These are phyloP conservation scores for Hylia prasina DNA, from an alignment of 2,113 vertebrate genomes.

Conservation along the genomic window DNA sequence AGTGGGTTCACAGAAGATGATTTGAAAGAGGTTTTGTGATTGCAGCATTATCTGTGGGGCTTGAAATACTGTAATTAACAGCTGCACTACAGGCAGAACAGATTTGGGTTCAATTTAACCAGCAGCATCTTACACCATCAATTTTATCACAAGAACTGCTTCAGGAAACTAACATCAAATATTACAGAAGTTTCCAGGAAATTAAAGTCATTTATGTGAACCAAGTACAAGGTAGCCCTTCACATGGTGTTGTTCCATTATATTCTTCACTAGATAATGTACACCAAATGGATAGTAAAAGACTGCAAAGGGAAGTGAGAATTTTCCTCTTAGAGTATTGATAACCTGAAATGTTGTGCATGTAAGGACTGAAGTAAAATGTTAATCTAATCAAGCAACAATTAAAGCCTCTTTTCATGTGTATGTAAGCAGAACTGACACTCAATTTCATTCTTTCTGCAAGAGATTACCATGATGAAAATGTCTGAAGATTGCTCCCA, in stretches of 20 bases:
- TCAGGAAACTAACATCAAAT: neutral
- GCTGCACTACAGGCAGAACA: neutral
- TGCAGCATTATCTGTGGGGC: neutral
- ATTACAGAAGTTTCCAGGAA: neutral
- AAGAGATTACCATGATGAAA: neutral
- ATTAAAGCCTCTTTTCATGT: neutral
- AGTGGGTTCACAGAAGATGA: neutral
- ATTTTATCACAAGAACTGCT: neutral
- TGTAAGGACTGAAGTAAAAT: neutral
- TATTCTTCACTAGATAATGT: neutral
- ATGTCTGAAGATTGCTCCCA: neutral
- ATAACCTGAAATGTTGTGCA: neutral
- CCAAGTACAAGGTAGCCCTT: neutral
- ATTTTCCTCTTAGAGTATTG: neutral
- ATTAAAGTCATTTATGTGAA: neutral
- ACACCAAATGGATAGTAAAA: neutral
- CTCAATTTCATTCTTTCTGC: neutral
- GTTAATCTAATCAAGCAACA: neutral
- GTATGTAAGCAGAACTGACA: neutral
- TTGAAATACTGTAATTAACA: neutral
- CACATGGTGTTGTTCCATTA: neutral
- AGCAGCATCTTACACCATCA: neutral
- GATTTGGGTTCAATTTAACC: neutral
- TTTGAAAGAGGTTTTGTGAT: neutral
- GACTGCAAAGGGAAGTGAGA: neutral